Conservation (phyloP, 1,140 invertebrate genomes). For the Tetramorium parvispinum region DNA sequence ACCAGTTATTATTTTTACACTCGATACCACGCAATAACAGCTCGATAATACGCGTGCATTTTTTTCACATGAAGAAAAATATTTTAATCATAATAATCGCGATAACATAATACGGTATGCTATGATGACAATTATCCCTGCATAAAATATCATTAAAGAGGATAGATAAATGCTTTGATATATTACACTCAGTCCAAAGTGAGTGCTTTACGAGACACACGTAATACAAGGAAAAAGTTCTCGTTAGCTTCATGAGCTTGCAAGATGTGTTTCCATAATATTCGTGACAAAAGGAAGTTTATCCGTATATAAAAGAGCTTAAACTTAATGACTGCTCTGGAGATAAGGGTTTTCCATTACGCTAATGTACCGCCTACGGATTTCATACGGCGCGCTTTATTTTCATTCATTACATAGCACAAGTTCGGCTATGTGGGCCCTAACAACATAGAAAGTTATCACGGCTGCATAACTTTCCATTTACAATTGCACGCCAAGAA, state of each 20-base stretch:
- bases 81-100: conserved; percentile 25
- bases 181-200: conserved; percentile 28
- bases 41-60: neutral
- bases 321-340: conserved; percentile 45
- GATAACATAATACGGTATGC: neutral
- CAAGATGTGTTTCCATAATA: conserved; percentile 53
- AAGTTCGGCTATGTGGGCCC: conserved; percentile 38
- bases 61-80: conserved; percentile 7
- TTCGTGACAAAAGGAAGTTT: conserved; percentile 56
- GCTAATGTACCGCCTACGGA: conserved; percentile 51
- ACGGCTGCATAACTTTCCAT: conserved; percentile 43
- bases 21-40: neutral
- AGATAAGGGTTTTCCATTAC: conserved; percentile 58
- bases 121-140: conserved; percentile 22
- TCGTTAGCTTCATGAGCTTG: conserved; percentile 42
- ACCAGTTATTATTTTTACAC: conserved; percentile 14
- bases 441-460: conserved; percentile 49
- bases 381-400: conserved; percentile 51
- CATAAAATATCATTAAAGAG: conserved; percentile 36
- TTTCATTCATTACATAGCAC: conserved; percentile 45
- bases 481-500: conserved; percentile 24
- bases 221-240: conserved; percentile 48
- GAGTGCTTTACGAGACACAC: conserved; percentile 12
- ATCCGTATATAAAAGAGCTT: conserved; percentile 52
- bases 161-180: conserved; percentile 39